Conservation (phyloP, 2,797 vertebrate species). For the Diglossa cyanea region DNA sequence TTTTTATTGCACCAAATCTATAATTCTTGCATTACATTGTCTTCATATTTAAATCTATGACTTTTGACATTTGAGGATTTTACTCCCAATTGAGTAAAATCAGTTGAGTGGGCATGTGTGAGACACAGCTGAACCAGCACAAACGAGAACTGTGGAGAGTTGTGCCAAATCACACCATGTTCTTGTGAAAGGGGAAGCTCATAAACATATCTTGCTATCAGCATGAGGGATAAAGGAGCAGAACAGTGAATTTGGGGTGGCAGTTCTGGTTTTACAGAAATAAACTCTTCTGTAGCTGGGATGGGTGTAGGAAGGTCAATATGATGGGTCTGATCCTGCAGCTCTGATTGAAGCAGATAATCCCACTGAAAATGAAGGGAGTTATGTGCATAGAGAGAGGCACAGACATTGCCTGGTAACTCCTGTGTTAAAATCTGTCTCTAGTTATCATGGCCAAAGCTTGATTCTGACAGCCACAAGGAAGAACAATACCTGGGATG, state of each 20-base stretch:
- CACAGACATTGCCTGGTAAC: not conserved
- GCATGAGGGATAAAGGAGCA: not conserved
- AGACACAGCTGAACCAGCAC: slow-evolving; percentile 37
- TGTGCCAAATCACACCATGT: slow-evolving; percentile 46
- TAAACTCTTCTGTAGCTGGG: not conserved
- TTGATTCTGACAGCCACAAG: not conserved
- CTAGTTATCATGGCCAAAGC: not conserved
- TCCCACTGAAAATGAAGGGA: not conserved
- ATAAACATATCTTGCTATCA: not conserved
- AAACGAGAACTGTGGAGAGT: not conserved
- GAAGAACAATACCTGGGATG: not conserved
- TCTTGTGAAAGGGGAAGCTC: slow-evolving; percentile 32
- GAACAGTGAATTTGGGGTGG: not conserved
- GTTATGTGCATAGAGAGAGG: not conserved
- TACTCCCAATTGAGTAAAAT: slow-evolving; percentile 19
- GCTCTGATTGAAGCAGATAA: not conserved
- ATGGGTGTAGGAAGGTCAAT: not conserved
- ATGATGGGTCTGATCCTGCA: not conserved
- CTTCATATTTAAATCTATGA: not conserved
- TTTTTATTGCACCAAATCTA: not conserved
- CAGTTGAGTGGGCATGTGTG: slow-evolving; percentile 35
- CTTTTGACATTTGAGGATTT: slow-evolving; percentile 39
- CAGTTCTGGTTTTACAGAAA: not conserved
- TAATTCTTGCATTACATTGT: not conserved
- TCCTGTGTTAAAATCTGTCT: not conserved